phyloP scores from a whole-genome alignment of 2,113 vertebrate species.

The Puffinus mauretanicus region DNA sequence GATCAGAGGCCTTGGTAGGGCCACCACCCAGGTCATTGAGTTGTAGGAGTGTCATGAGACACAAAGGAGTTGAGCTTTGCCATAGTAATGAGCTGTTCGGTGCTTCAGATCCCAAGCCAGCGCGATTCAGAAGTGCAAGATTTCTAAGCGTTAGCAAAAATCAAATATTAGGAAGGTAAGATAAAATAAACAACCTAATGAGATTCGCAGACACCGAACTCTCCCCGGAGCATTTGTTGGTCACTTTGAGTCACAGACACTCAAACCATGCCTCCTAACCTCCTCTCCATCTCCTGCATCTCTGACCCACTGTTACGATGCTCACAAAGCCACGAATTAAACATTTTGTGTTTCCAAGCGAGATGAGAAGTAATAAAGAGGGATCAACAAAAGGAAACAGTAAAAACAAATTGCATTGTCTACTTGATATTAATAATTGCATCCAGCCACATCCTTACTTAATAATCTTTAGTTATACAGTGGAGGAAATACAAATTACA shows the following conservation, averaged over 20 bases:
- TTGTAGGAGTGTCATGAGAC: neutral
- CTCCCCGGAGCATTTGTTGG: neutral
- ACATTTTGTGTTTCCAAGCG: neutral
- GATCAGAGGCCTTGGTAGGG: constrained; percentile 30
- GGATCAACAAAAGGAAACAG: constrained; percentile 31
- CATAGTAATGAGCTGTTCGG: neutral
- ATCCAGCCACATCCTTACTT: constrained; percentile 26
- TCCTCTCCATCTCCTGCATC: neutral
- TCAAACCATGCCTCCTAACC: neutral
- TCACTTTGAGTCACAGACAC: neutral
- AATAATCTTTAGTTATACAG: constrained; percentile 35
- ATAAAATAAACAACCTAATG: constrained; percentile 8
- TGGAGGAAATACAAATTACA: constrained; percentile 43
- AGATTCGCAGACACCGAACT: neutral
- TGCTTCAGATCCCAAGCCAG: neutral
- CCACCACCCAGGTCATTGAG: neutral
- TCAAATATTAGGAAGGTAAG: neutral
- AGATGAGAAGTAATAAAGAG: constrained; percentile 45
- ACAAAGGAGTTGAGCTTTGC: neutral
- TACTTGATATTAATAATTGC: constrained; percentile 25
- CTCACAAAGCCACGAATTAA: constrained; percentile 11
- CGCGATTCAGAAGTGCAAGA: neutral
- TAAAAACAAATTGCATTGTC: constrained; percentile 54
- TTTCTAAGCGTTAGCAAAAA: neutral
- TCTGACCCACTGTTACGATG: neutral